These are phyloP conservation scores for Heliothis peltigera DNA, from an alignment of 2,888 invertebrate species.

Conservation along the genomic window DNA sequence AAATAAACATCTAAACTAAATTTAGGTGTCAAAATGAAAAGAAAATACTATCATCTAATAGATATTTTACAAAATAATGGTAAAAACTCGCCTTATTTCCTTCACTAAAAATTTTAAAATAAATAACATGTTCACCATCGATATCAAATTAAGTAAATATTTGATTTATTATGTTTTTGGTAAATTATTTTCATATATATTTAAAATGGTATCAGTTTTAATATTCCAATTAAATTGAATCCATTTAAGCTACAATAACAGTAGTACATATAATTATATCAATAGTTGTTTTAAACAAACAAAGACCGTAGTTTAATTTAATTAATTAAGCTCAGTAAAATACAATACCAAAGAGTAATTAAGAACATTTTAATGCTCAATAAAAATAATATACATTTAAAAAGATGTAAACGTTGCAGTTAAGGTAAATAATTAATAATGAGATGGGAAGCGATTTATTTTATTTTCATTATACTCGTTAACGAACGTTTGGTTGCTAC, in stretches of 20 bases:
- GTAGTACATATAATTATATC: no score
- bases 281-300: not conserved
- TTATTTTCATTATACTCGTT: constrained; percentile 10
- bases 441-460: constrained; percentile 22
- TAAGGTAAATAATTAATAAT: constrained; percentile 18
- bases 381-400: no score
- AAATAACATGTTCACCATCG: no score
- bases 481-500: constrained; percentile 14
- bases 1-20: no score
- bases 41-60: no score
- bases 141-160: no score
- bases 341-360: not conserved
- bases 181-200: not conserved
- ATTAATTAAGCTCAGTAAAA: not conserved
- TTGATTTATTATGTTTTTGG: no score
- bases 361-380: not conserved
- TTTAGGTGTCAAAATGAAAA: no score
- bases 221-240: not conserved
- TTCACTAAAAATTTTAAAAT: no score
- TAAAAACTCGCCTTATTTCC: no score
- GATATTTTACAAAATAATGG: no score
- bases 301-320: no score
- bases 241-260: not conserved
- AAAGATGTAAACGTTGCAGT: not conserved
- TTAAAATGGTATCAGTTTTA: not conserved